Evolutionary conservation across 2,888 invertebrate species (phyloP).

Genomic region (Torymus auratus): DNA sequence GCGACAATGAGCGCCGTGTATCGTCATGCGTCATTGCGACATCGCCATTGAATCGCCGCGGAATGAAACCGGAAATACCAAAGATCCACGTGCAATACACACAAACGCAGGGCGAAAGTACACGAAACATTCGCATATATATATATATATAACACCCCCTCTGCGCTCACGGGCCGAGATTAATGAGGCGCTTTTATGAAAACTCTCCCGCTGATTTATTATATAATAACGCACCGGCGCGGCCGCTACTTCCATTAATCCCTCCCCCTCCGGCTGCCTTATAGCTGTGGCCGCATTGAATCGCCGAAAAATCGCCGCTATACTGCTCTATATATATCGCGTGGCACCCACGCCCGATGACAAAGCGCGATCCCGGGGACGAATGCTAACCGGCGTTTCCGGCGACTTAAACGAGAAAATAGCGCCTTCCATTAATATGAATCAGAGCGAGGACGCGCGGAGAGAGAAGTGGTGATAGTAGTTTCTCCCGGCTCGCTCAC

Average conservation of each 20-base stretch:
- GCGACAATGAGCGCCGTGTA: too few relatives aligned
- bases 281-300: neutral
- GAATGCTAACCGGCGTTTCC: slow-evolving; percentile 57
- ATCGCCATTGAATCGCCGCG: too few relatives aligned
- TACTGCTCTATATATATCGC: neutral
- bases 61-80: too few relatives aligned
- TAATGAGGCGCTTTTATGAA: slow-evolving; percentile 45
- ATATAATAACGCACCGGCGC: slow-evolving; percentile 41
- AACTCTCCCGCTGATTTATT: slow-evolving; percentile 47
- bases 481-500: neutral
- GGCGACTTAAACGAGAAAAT: slow-evolving; percentile 59
- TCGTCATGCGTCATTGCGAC: too few relatives aligned
- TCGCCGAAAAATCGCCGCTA: slow-evolving; percentile 45
- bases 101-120: too few relatives aligned
- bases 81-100: too few relatives aligned
- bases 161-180: slow-evolving; percentile 18
- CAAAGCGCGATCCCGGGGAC: slow-evolving; percentile 46
- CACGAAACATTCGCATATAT: too few relatives aligned
- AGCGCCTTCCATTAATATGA: slow-evolving; percentile 58
- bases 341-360: slow-evolving; percentile 40
- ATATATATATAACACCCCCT: too few relatives aligned
- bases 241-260: slow-evolving; percentile 27
- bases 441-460: slow-evolving; percentile 49
- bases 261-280: neutral
- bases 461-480: neutral